Evolutionary conservation across 2,888 invertebrate species (phyloP), one percentile per base, ranked within the genome.

Genomic region (Macrosiphum euphorbiae): DNA sequence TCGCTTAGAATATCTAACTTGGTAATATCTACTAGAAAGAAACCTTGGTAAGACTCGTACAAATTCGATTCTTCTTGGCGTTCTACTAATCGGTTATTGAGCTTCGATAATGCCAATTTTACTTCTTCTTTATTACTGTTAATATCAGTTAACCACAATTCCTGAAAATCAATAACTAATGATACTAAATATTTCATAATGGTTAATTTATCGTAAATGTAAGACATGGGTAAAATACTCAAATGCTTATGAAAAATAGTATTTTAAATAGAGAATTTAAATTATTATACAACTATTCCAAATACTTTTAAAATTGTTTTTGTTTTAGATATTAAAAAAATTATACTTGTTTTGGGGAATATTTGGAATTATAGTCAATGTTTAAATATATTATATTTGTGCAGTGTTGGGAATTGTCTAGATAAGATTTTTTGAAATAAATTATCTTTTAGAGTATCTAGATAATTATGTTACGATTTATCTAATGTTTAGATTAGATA

Each of bases 1-100:
- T 98, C 97, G 92, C 98, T 98, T 95, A 99, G 96, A 94, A 97
- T 97, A 95, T 98, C 98, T 95, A 98, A 97, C 95, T 98, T 97
- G 0, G 98, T 97, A n/a, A 98, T 97, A 95, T 98, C 98, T 95
- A 98, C 97, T 97, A 98, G 95, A 67, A 95, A 95, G 35, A 95
- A 94, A 94, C 93, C 52, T 89, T 99, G 98, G 96, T 98, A 98
- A 1, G 97, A 97, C 95, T 98, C 97, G 95, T 97, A 98, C 95
- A 98, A 97, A 93, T 97, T 97, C 1, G 98, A 98, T 94, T 96
- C 96, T n/a, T 96, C 96, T 91, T 97, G 97, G 94, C 97, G 97
- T 0, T 96, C 96, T n/a, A 96, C 96, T 50, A 99, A 96, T 94
- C 97, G 97, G 3, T 97, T 96, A 94, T 97, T 96, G 0, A 98